These are phyloP conservation scores for Frankliniella fusca DNA, from an alignment of 2,888 invertebrate genomes.

Conservation along the genomic window DNA sequence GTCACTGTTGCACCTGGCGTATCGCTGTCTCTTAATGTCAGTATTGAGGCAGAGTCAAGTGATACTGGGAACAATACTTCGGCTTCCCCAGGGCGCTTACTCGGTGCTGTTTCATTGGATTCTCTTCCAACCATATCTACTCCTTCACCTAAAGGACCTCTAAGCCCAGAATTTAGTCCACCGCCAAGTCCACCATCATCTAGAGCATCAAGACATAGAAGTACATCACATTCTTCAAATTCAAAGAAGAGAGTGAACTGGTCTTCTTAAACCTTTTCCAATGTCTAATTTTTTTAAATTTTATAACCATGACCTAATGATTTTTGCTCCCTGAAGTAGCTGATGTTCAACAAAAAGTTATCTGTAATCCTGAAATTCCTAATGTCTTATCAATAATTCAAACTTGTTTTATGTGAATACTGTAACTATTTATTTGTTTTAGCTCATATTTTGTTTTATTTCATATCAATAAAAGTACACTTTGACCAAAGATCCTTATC, in stretches of 20 bases:
- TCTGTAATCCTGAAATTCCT: no score
- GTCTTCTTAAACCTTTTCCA: not conserved
- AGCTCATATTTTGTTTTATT: not conserved
- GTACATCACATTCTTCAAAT: not conserved
- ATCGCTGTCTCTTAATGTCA: not conserved
- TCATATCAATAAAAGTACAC: not conserved
- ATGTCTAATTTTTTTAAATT: not conserved
- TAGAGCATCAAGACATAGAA: not conserved
- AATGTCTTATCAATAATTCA: no score
- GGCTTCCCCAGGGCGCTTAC: not conserved
- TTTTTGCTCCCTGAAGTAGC: no score
- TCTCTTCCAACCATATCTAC: not conserved
- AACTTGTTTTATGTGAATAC: no score
- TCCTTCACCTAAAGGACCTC: not conserved
- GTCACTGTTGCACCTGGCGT: not conserved
- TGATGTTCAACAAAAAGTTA: no score
- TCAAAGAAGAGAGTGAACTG: not conserved
- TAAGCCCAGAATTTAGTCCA: not conserved
- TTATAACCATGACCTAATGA: not conserved
- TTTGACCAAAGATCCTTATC: no score
- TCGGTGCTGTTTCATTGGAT: not conserved
- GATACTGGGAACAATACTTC: not conserved
- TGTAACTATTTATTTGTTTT: not conserved
- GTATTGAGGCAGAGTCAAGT: slow-evolving; percentile 1
- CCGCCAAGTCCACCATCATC: slow-evolving; percentile 12